These are phyloP conservation scores for Albula goreensis DNA, from an alignment of 2,113 vertebrate genomes.

Conservation along the genomic window DNA sequence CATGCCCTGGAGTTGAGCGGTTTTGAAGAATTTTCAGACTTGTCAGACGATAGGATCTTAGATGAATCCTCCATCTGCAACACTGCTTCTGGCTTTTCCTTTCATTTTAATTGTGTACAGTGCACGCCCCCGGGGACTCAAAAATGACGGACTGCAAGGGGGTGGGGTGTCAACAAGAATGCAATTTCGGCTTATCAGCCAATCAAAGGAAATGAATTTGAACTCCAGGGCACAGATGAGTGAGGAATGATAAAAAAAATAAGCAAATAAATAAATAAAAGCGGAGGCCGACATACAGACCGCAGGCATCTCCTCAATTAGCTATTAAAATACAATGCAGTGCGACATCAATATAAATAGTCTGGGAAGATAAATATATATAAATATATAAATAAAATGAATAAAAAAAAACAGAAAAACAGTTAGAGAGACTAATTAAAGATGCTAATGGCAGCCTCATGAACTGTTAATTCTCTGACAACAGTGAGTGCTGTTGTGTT, in stretches of 20 bases:
- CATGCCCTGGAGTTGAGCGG: background rate
- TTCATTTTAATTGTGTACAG: slow-evolving; percentile 6
- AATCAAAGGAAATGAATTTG: slow-evolving; percentile 23
- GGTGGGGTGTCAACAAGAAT: background rate
- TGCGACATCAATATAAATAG: background rate
- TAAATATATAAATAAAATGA: background rate
- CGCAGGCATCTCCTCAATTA: background rate
- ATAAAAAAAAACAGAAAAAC: too few species aligned
- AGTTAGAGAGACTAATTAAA: background rate
- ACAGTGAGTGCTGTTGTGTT: too few species aligned
- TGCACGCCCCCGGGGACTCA: background rate
- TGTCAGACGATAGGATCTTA: background rate
- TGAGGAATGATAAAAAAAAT: background rate
- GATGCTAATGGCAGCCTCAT: background rate
- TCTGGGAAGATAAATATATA: background rate
- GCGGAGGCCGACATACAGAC: background rate
- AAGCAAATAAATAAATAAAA: background rate
- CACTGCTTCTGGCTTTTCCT: background rate
- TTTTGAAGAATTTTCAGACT: background rate
- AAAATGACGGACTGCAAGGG: background rate
- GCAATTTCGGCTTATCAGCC: background rate
- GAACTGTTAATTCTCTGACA: too few species aligned
- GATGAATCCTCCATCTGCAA: background rate
- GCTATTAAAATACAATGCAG: background rate
- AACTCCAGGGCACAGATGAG: background rate